phyloP scores from a whole-genome alignment of 1,140 invertebrate species.

The Gonatopus flavifemur region DNA sequence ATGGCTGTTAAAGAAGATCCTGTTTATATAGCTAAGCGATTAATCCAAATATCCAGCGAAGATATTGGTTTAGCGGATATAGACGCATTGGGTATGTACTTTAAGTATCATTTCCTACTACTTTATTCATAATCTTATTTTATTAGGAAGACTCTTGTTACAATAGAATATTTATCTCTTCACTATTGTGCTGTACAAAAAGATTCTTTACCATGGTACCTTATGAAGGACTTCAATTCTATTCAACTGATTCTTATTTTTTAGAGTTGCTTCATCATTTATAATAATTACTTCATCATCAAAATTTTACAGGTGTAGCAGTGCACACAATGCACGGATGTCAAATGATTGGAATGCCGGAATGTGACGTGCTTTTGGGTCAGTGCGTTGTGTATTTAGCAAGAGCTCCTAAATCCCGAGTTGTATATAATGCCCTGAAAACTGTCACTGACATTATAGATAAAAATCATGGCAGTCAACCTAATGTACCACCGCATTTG shows the following conservation, averaged over 20 bases:
- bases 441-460: slow-evolving; percentile 45
- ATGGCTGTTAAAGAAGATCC: slow-evolving; percentile 79
- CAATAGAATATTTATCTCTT: no score
- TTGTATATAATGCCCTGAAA: slow-evolving; percentile 67
- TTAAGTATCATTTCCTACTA: no score
- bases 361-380: slow-evolving; percentile 73
- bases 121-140: no score
- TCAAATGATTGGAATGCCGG: slow-evolving; percentile 78
- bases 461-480: slow-evolving; percentile 26
- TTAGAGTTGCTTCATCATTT: no score
- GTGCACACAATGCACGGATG: slow-evolving; percentile 74
- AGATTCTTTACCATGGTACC: no score
- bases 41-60: slow-evolving; percentile 74
- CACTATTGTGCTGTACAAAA: no score
- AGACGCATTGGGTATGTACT: slow-evolving; percentile 51
- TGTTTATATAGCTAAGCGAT: slow-evolving; percentile 70
- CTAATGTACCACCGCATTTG: slow-evolving; percentile 25
- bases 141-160: no score
- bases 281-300: no score
- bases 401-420: slow-evolving; percentile 71
- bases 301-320: slow-evolving; percentile 63
- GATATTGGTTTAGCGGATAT: slow-evolving; percentile 65
- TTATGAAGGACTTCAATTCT: no score
- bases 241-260: no score
- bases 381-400: slow-evolving; percentile 75